Evolutionary conservation across 2,797 vertebrate genomes (phyloP).

Genomic region (Etheostoma nigrum): DNA sequence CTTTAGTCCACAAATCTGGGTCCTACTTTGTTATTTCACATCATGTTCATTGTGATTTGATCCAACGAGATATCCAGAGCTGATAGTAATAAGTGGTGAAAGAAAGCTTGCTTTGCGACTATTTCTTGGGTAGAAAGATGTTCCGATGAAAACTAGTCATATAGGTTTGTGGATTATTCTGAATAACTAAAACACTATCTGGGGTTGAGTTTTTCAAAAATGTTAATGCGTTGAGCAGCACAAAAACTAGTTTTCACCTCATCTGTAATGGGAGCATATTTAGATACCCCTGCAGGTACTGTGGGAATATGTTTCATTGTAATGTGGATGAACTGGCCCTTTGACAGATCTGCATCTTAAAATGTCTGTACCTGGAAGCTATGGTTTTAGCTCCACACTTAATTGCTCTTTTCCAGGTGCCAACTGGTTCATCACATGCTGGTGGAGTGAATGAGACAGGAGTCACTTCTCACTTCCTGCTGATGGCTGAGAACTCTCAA

Average conservation of each 20-base stretch:
- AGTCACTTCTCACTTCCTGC: constrained; percentile 21
- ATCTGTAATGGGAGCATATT: neutral
- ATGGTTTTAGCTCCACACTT: constrained; percentile 3
- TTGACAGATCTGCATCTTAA: constrained; percentile 25
- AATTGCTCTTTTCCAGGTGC: constrained; percentile 1
- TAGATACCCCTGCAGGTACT: neutral
- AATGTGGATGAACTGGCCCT: constrained; percentile 22
- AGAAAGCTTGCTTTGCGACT: neutral
- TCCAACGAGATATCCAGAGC: neutral
- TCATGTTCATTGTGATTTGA: constrained; percentile 4
- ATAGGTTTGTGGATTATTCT: neutral
- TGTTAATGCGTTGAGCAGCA: neutral
- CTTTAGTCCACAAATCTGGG: neutral
- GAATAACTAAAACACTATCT: neutral
- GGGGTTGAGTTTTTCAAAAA: neutral
- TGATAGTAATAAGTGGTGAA: neutral
- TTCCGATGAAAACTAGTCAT: neutral
- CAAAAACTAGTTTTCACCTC: neutral
- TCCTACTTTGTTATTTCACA: neutral
- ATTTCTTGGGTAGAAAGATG: neutral
- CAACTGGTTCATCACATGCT: constrained; percentile 15
- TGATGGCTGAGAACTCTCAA: constrained; percentile 21
- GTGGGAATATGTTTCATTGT: neutral
- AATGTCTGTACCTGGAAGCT: constrained; percentile 23
- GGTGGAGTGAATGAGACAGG: constrained; percentile 15